A percentile compares a stretch with the other conserved stretches of the same genome.
phyloP scores from a whole-genome alignment of 2,888 invertebrate genomes.

The Noctua pronuba region DNA sequence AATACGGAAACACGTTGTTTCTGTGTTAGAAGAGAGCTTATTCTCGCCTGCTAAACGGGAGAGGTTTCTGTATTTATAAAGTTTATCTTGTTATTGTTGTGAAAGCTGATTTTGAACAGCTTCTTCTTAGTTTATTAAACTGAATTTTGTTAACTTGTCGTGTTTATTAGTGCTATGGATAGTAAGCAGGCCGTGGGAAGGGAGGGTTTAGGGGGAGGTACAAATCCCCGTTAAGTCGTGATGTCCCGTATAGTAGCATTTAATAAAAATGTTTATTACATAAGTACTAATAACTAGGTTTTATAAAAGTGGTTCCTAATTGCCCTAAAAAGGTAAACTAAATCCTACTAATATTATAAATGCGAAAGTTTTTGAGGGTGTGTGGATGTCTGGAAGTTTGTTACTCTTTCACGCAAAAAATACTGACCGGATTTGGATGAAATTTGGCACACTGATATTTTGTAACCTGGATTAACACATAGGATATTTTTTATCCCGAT shows the following conservation, averaged over 20 bases:
- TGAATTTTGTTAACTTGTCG: not conserved
- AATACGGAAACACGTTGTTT: slow-evolving; percentile 21
- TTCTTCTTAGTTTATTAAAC: not conserved
- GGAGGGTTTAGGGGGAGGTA: no score
- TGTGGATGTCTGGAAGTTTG: not conserved
- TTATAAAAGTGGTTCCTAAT: not conserved
- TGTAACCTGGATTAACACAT: no score
- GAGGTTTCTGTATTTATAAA: not conserved
- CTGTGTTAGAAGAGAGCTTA: not conserved
- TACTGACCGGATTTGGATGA: no score
- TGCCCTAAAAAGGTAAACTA: not conserved
- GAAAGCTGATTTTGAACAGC: not conserved
- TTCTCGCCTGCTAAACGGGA: not conserved
- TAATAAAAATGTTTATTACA: not conserved
- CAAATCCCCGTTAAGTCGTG: not conserved
- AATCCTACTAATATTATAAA: not conserved
- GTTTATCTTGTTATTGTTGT: not conserved
- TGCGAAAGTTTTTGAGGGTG: not conserved
- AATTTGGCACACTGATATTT: not conserved
- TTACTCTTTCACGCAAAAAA: no score
- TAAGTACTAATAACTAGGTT: not conserved
- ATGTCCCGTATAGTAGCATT: not conserved
- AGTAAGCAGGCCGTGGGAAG: not conserved
- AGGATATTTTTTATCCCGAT: no score
- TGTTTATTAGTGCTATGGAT: not conserved